Conservation (phyloP, 2,113 vertebrate genomes). For the Triplophysa dalaica region DNA sequence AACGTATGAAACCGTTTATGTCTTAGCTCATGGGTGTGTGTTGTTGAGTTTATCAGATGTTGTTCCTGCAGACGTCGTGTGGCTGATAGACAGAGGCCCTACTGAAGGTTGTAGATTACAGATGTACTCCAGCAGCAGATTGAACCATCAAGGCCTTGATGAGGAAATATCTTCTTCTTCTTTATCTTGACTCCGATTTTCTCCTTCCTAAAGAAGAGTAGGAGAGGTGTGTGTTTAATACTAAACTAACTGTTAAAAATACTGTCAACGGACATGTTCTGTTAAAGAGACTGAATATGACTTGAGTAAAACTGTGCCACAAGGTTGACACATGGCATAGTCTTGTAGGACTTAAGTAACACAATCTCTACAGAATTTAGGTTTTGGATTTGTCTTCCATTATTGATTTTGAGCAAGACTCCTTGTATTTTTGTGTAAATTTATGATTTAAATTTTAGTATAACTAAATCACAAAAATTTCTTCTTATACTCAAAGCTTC, state of each 20-base stretch:
- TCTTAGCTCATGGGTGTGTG: conserved; percentile 13
- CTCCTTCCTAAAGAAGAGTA: conserved; percentile 6
- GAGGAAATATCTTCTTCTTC: conserved; percentile 23
- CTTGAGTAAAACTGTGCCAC: no score
- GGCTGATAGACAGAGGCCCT: conserved; percentile 20
- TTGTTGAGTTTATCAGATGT: conserved; percentile 28
- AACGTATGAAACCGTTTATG: neutral
- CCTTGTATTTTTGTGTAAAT: no score
- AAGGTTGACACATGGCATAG: no score
- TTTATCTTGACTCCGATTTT: conserved; percentile 32
- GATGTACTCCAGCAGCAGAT: conserved; percentile 29
- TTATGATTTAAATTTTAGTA: no score
- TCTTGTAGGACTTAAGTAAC: no score
- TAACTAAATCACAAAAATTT: no score
- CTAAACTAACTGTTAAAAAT: neutral
- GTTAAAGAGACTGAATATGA: no score
- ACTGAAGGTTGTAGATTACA: conserved; percentile 11
- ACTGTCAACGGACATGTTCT: no score
- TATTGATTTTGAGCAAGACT: no score
- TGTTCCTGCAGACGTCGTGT: conserved; percentile 13
- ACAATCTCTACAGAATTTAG: no score
- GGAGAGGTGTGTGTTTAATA: neutral
- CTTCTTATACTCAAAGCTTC: no score
- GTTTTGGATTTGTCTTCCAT: no score
- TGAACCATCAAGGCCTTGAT: neutral